Conservation (phyloP, 37 sponge, comb jelly and placozoan species). For the Spongilla lacustris region DNA sequence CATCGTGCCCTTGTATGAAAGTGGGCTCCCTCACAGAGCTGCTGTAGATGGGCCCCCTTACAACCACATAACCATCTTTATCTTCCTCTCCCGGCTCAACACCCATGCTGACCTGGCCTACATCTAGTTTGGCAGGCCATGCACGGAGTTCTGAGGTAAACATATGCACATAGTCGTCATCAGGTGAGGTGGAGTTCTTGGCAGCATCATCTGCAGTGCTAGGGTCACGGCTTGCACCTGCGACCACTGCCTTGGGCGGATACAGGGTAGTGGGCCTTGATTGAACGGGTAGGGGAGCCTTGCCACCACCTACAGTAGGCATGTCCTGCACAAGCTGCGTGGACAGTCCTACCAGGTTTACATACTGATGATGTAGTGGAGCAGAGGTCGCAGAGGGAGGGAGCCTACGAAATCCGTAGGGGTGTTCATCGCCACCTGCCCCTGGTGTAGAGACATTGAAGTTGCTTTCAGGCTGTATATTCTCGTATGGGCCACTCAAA, state of each 20-base stretch:
- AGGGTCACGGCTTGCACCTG: no score
- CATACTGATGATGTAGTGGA: neutral
- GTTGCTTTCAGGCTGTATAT: no score
- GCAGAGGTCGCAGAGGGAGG: neutral
- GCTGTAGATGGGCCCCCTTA: neutral
- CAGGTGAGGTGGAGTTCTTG: neutral
- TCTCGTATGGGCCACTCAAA: no score
- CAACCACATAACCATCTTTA: neutral
- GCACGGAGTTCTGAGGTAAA: neutral
- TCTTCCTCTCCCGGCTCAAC: neutral
- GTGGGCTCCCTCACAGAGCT: neutral
- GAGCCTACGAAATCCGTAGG: neutral
- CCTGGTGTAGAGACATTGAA: neutral
- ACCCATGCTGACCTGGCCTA: neutral
- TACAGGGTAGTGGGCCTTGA: neutral
- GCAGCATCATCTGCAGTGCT: no score
- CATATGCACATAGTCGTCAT: neutral
- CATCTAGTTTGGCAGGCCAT: neutral
- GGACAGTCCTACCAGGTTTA: neutral
- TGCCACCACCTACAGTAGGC: neutral
- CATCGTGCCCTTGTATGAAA: neutral
- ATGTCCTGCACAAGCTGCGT: neutral
- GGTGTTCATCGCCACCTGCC: neutral
- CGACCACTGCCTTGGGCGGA: no score
- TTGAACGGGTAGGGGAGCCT: neutral